Base-by-base conservation (phyloP, 2,888 invertebrate genomes). In the Microctonus hyperodae region DNA sequence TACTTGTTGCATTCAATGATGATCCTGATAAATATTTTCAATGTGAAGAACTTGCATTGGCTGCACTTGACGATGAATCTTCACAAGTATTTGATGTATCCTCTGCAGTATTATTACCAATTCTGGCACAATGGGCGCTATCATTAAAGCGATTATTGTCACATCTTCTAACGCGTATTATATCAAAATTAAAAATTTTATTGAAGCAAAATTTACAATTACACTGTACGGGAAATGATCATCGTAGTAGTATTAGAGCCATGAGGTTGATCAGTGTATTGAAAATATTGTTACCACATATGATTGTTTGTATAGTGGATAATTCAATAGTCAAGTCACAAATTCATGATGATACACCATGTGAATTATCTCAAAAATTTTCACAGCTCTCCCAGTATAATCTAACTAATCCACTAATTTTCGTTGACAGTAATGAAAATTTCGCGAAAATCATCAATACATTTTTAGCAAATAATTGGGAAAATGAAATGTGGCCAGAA, bases 401-500 rank as follows among this genome's bases (percentile, higher is more conserved):
- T 31, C 81, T 86, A 31, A 86, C 87, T 67, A 88, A 89, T 82
- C 88, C 93, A 59, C 87, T 87, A 74, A 87, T 90, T 73, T 91
- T 93, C 75, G 88, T 89, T 61, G 86, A 88, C 25, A 86, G 86
- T 70, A 84, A 86, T 7, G 85, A 88, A 57, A 86, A 88, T 23
- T 87, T 90, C 73, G 86, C 87, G 61, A 82, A 88, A 74, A 83
- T 91, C 63, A 80, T 89, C 53, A 86, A 87, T 61, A 87, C 89
- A 58, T 91, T 91, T 70, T 78, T 82, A 55, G 69, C 73, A 11
- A 77, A 77, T 37, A 72, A 77, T 0, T 83, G 83, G 83, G 78
- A 80, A 51, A 77, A 75, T 56, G 88, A 88, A 70, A 88, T 88
- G 73, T 94, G 94, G 93, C 81, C 87, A 11, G 90, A 91, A 79